Conservation (phyloP, 1,140 invertebrate genomes). For the Phymorhynchus buccinoides region DNA sequence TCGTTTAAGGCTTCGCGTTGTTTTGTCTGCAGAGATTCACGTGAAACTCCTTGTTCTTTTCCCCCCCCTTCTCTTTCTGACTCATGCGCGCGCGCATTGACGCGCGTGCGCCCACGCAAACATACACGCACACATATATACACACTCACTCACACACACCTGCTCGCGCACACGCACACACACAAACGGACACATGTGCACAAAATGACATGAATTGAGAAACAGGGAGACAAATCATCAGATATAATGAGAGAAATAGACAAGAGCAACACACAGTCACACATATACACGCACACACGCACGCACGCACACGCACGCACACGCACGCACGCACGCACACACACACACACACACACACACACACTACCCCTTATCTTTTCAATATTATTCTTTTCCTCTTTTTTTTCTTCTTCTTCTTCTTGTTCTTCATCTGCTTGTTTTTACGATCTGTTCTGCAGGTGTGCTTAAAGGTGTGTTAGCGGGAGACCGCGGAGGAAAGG, state of each 20-base stretch:
- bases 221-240: not conserved
- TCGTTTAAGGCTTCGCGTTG: too few relatives aligned
- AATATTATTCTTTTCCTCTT: not conserved
- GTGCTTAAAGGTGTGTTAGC: not conserved
- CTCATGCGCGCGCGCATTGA: not conserved
- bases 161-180: not conserved
- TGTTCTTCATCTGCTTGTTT: not conserved
- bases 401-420: not conserved
- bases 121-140: not conserved
- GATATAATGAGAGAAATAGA: not conserved
- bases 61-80: not conserved
- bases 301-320: slow-evolving; percentile 14
- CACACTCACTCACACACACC: not conserved
- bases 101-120: too few relatives aligned
- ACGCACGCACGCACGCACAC: slow-evolving; percentile 7
- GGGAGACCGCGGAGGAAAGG: too few relatives aligned
- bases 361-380: not conserved
- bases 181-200: not conserved
- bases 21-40: too few relatives aligned
- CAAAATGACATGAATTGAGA: not conserved
- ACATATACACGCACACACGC: slow-evolving; percentile 7
- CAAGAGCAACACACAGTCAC: not conserved
- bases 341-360: slow-evolving; percentile 22
- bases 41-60: too few relatives aligned
- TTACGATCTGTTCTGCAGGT: not conserved